Evolutionary conservation across 1,140 invertebrate species (phyloP), one percentile per base, ranked within the genome.

Genomic region (Anastrepha obliqua): DNA sequence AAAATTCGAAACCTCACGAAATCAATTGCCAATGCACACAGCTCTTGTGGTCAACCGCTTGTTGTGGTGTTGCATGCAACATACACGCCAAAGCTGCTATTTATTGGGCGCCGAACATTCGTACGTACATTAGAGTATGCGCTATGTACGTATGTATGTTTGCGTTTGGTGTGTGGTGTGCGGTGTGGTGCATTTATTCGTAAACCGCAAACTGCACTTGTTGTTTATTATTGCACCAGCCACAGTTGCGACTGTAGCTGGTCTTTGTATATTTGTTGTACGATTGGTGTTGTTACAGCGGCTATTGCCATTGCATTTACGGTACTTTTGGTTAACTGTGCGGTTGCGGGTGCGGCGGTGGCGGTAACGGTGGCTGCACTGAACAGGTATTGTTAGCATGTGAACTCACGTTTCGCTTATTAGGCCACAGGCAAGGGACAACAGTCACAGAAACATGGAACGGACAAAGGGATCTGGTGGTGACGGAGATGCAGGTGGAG

Each of bases 391-490:
- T 88, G 87, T 88, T 88, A 86, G 86, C 87, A 88, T 88, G 86
- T 88, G 87, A 88, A 88, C 87, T 86, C 87, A 88, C 87, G 87
- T 88, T 88, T 88, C 85, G 65, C 87, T 85, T 88, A 88, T 86
- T 86, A 88, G 85, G 85, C 42, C 67, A 86, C 74, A 81, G 74
- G 74, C 74, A 81, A 81, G 74, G 51, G 74, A 55, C 74, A 81
- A n/a, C 62, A 55, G 20, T 86, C 44, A 86, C 65, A 65, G 85
- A 42, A 62, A 60, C 58, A 78, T 29, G 64, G 5, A 0, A 85
- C 7, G n/a, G 20, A 55, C 20, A 8, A 3, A n/a, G 67, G 15
- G 15, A 20, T 7, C 39, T 55, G 44, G 44, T 55, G 47, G n/a
- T 5, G 60, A 62, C 8, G 60, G 60, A 62, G 74, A 42, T 11